Base-by-base conservation (phyloP, 2,113 vertebrate species). In the Panurus biarmicus region DNA sequence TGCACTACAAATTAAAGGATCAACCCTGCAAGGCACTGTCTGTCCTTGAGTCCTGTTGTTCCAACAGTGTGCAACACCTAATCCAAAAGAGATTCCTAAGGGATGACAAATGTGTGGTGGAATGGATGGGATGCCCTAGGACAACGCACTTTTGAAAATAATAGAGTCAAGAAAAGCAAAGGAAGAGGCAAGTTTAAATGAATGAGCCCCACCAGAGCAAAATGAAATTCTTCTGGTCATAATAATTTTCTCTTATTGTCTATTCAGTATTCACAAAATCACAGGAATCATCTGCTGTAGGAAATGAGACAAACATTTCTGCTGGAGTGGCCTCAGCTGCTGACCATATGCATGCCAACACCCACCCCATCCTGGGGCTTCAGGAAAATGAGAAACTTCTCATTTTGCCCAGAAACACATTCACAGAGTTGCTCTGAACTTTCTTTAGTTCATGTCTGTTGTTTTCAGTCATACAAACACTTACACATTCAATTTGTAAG, bases 1-100 rank as follows among this genome's bases (percentile, higher is more conserved):
- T 90, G 77, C 58, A 77, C 84, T 88, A 70, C 47, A 89, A 89
- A 93, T 91, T 76, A 94, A 94, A 95, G 40, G 56, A 95, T 88
- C 87, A 76, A 6, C 78, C 42, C 81, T 87, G n/a, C 50, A 51
- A 93, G 89, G 60, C 75, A 87, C 47, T 56, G 44, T 89, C 69
- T 90, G 56, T 89, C 82, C 45, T 85, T 58, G n/a, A 89, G 61
- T 69, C 61, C 84, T 66, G 14, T 26, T 71, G n/a, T 72, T 94
- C 35, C 66, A 79, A 48, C 38, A 72, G 33, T 2, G 22, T 1
- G 26, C 33, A 82, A 65, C 50, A 87, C 47, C 83, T 85, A 84
- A 90, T 64, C 48, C 64, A 77, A 75, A 84, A 71, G 40, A 54
- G 62, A 89, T 89, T 91, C 69, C 54, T 69, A 74, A 94, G 17